These are phyloP conservation scores for Drosophila triauraria DNA, from an alignment of 1,140 invertebrate species.

Conservation along the genomic window DNA sequence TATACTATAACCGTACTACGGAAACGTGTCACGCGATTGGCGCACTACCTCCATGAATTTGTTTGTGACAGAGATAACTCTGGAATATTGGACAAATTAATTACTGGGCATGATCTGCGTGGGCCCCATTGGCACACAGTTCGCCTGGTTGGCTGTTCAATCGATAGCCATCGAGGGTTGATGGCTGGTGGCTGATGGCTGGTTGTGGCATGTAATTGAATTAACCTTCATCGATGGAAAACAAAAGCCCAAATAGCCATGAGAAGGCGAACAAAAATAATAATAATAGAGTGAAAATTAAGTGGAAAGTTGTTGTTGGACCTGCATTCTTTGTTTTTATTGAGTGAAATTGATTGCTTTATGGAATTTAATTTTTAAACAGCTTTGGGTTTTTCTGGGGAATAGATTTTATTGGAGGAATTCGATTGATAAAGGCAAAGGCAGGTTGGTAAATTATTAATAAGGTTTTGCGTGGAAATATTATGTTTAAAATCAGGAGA, in stretches of 20 bases:
- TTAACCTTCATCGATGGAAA: slow-evolving; percentile 69
- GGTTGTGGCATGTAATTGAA: slow-evolving; percentile 63
- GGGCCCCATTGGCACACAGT: slow-evolving; percentile 26
- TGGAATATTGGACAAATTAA: slow-evolving; percentile 44
- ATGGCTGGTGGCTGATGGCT: slow-evolving; percentile 12
- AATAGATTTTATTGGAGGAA: background rate
- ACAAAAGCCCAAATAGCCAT: slow-evolving; percentile 53
- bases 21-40: slow-evolving; percentile 42
- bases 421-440: background rate
- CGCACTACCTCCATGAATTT: slow-evolving; percentile 10
- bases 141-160: slow-evolving; percentile 52
- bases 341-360: slow-evolving; percentile 12
- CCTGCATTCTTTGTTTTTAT: slow-evolving; percentile 1
- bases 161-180: slow-evolving; percentile 42
- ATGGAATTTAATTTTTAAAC: slow-evolving; percentile 6
- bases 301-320: slow-evolving; percentile 8
- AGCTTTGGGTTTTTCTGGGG: background rate
- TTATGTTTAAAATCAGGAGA: background rate
- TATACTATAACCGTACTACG: slow-evolving; percentile 23
- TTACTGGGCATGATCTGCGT: slow-evolving; percentile 24
- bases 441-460: too few relatives aligned
- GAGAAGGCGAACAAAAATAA: slow-evolving; percentile 25
- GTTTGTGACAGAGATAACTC: slow-evolving; percentile 38
- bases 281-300: slow-evolving; percentile 7
- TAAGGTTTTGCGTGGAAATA: too few relatives aligned